Evolutionary conservation across 2,888 invertebrate species (phyloP).

Genomic region (Nyleta sp.): DNA sequence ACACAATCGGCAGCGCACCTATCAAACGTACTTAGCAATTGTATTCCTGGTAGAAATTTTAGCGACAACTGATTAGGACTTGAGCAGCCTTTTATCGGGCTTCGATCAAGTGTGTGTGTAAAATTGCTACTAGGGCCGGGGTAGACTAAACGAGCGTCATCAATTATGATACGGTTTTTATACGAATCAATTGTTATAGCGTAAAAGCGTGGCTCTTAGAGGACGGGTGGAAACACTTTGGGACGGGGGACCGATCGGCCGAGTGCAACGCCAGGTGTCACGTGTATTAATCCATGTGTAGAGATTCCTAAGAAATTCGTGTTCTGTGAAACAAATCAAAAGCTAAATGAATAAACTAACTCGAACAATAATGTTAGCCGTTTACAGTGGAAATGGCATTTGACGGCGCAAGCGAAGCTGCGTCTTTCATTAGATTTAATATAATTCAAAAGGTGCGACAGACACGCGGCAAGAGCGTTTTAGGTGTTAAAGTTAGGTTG

Average conservation of each 20-base stretch:
- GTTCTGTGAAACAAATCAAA: conserved; percentile 49
- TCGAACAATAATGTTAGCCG: conserved; percentile 57
- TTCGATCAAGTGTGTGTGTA: no score
- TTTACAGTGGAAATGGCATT: conserved; percentile 55
- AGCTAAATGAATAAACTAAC: conserved; percentile 38
- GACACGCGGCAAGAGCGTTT: conserved; percentile 31
- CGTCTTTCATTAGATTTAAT: conserved; percentile 58
- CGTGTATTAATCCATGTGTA: conserved; percentile 46
- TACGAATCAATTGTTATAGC: conserved; percentile 22
- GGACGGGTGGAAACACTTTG: no score
- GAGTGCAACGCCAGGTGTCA: conserved; percentile 18
- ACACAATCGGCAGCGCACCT: no score
- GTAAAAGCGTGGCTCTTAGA: neutral
- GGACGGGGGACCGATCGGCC: no score
- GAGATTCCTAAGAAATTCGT: conserved; percentile 39
- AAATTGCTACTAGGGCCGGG: no score
- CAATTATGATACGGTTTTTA: conserved; percentile 21
- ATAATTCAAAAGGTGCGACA: conserved; percentile 62
- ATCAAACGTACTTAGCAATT: no score
- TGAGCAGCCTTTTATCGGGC: no score
- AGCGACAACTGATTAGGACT: no score
- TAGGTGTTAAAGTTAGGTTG: conserved; percentile 37
- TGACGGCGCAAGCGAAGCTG: conserved; percentile 56
- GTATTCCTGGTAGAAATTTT: no score
- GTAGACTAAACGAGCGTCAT: no score